Evolutionary conservation across 2,113 vertebrate species (phyloP), one percentile per base, ranked within the genome.

Genomic region (Scomber japonicus): DNA sequence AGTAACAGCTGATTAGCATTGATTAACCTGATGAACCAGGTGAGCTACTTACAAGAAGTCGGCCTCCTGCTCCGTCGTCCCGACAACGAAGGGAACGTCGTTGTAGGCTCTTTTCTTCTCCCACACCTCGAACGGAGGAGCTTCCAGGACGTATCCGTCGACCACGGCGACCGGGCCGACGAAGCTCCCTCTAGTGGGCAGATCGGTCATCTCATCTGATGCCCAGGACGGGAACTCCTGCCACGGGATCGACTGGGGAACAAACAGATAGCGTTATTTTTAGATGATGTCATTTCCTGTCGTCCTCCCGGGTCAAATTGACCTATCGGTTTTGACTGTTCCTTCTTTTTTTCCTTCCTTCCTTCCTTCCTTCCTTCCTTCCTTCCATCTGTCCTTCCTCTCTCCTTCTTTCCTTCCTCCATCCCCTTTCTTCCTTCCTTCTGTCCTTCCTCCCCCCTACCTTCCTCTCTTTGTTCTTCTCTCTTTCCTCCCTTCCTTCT

Each of bases 71-170:
- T 90, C 89, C 0, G 92, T 94, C 9, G 94, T 95, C 56, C 95
- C 95, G 2, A 96, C 59, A 0, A 96, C 59, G 3, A 94, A 92
- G 0, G 95, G 95, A 24, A 96, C 93, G 3, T 96, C 94, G 0
- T 70, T 95, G 67, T 90, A 82, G 16, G 50, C 21, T 1, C 19
- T 31, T 14, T 81, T 84, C n/a, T 91, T 91, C 81, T 92, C 89
- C 95, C 94, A 95, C 14, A 89, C 53, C 62, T 94, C 78, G 4
- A 95, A 90, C 0, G 94, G 94, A 0, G 93, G 75, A 19, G 83
- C 93, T 9, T 84, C 70, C 4, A 96, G 88, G 30, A 96, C 91
- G 9, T 93, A 68, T 0, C 94, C 94, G 4, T 96, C 95, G 80
- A 96, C 92, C 40, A 95, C 91, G 0, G 90, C 83, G 0, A 96